Evolutionary conservation across 2,888 invertebrate genomes (phyloP), one percentile per base, ranked within the genome.

Genomic region (Xanthorhoe designata): DNA sequence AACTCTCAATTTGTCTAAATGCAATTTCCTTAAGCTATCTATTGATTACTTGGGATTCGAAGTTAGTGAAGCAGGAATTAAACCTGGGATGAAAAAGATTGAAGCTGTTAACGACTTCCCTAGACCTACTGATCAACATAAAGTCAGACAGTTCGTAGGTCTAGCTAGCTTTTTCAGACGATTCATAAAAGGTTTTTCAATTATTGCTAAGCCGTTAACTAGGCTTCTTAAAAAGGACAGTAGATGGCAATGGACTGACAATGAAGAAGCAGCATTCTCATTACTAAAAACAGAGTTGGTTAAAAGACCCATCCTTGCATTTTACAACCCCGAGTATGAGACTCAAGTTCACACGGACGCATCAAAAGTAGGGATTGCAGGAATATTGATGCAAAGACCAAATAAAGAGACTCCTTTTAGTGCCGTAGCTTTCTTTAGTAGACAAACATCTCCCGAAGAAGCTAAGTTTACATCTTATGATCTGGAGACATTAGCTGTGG

Each of bases 1-100:
- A 19, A 57, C 57, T 29, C 47, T 57, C 4, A 57, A 57, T 0
- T 1, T 24, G 4, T 4, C 19, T 10, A 57, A 57, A 7, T 57
- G 57, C 17, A 13, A 24, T 19, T 57, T 57, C 47, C 32, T 57
- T 32, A 57, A 29, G 38, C 38, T 4, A 9, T 38, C 38, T 2
- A 57, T 57, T 3, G 29, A 47, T 9, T 57, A 15, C n/a, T 19
- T 57, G 1, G 57, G 57, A 6, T 57, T 24, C 10, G 45, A 57
- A 7, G 19, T 57, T 4, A 2, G 10, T 17, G n/a, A 29, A 47
- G 32, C 15, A 10, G 57, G 57, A 1, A 32, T 57, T 10, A 57
- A n/a, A 8, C 47, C 57, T 9, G 57, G 57, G 8, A 13, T 1
- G 15, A 4, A 17, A 15, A 53, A 53, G 9, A 32, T 29, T 6